Conservation (phyloP, 2,797 vertebrate species). For the Spinus olivaceus region DNA sequence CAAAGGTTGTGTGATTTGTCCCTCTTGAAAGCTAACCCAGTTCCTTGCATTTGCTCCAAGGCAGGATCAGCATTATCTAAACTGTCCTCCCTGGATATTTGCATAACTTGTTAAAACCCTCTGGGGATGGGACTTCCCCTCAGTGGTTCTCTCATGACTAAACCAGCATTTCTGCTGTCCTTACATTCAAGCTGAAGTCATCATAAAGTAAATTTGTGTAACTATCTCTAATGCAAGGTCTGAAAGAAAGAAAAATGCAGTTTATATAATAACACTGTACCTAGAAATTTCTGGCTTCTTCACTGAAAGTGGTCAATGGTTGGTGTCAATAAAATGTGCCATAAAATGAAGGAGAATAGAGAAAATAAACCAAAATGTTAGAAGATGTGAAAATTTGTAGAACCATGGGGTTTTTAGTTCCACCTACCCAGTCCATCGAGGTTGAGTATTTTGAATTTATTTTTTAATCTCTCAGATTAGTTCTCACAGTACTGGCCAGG, state of each 20-base stretch:
- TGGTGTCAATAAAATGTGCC: neutral
- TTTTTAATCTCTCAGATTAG: neutral
- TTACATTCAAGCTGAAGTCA: neutral
- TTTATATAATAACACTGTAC: neutral
- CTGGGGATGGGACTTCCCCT: neutral
- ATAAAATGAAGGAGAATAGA: neutral
- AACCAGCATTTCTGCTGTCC: neutral
- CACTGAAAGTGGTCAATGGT: neutral
- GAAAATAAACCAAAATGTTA: neutral
- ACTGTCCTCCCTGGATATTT: neutral
- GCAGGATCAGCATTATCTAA: constrained; percentile 28
- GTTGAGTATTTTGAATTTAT: neutral
- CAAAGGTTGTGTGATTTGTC: neutral
- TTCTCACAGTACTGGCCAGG: accelerated
- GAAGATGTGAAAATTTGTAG: neutral
- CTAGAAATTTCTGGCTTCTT: neutral
- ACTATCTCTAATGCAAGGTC: neutral
- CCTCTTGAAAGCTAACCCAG: constrained; percentile 12
- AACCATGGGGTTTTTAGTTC: accelerated
- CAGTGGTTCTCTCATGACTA: neutral
- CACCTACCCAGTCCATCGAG: neutral
- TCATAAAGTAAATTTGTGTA: neutral
- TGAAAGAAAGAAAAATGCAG: neutral
- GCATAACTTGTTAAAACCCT: constrained; percentile 22
- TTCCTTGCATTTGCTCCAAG: neutral